These are phyloP conservation scores for Salvelinus namaycush DNA, from an alignment of 2,113 vertebrate genomes.

Conservation along the genomic window DNA sequence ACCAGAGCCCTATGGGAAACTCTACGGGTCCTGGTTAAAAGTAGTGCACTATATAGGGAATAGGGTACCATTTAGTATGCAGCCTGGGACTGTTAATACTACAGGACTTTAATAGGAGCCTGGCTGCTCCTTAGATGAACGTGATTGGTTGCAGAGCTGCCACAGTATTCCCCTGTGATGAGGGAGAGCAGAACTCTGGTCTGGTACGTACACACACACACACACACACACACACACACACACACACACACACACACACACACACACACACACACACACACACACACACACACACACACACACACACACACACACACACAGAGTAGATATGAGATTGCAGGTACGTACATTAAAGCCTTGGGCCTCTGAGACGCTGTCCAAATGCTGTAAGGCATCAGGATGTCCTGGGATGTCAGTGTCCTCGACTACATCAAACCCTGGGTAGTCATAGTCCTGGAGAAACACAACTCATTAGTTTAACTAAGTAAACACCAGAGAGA, in stretches of 20 bases:
- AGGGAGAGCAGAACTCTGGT: slow-evolving; percentile 1
- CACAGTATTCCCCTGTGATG: not conserved
- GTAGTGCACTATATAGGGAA: too few relatives aligned
- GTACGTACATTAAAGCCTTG: slow-evolving; percentile 53
- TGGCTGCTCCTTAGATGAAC: slow-evolving; percentile 10
- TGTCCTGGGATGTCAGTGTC: slow-evolving; percentile 60
- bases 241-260: too few relatives aligned
- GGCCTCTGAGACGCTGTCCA: slow-evolving; percentile 58
- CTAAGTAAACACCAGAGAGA: not conserved
- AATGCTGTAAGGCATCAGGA: slow-evolving; percentile 59
- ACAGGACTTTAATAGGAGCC: slow-evolving; percentile 6
- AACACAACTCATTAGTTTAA: not conserved
- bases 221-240: too few relatives aligned
- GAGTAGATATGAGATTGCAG: slow-evolving; percentile 4
- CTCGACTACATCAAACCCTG: slow-evolving; percentile 56
- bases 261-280: too few relatives aligned
- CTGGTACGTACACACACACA: not conserved
- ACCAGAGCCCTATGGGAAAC: too few relatives aligned
- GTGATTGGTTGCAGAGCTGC: slow-evolving; percentile 9
- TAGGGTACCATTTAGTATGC: too few relatives aligned
- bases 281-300: not conserved
- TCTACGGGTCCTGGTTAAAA: too few relatives aligned
- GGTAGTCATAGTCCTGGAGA: slow-evolving; percentile 59
- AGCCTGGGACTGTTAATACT: not conserved
- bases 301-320: not conserved